Evolutionary conservation across 2,113 vertebrate genomes (phyloP).

Genomic region (Argyrosomus japonicus): DNA sequence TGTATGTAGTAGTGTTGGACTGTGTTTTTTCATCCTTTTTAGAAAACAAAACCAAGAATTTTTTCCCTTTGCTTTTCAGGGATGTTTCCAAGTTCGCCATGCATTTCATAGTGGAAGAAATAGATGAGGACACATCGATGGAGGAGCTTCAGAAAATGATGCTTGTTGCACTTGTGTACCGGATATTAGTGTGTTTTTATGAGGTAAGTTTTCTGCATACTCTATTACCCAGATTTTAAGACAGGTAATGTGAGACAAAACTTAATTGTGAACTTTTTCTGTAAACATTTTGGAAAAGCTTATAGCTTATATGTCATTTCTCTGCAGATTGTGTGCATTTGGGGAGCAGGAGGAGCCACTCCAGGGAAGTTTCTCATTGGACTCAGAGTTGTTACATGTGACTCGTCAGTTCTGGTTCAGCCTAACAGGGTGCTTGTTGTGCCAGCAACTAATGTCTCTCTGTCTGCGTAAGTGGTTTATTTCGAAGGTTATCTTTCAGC

Average conservation of each 20-base stretch:
- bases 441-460: conserved; percentile 94
- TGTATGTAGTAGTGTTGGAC: background rate
- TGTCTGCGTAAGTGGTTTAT: conserved; percentile 92
- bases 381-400: conserved; percentile 94
- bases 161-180: conserved; percentile 96
- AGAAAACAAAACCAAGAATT: background rate
- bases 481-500: background rate
- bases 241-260: background rate
- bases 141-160: conserved; percentile 99
- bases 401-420: conserved; percentile 93
- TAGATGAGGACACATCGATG: conserved; percentile 98
- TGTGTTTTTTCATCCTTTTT: background rate
- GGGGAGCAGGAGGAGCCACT: conserved; percentile 97
- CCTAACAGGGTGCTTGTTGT: conserved; percentile 95
- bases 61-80: conserved; percentile 75
- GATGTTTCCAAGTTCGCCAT: conserved; percentile 99
- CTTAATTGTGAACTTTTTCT: background rate
- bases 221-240: background rate
- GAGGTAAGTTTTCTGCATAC: conserved; percentile 87
- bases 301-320: background rate
- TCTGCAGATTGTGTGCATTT: conserved; percentile 95
- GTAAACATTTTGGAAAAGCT: background rate
- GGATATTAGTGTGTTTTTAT: conserved; percentile 97
- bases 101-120: conserved; percentile 99
- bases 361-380: conserved; percentile 97